Percentiles rank a stretch among this genome's conserved stretches.
Evolutionary conservation across 2,113 vertebrate species (phyloP).

Genomic region (Chiloscyllium plagiosum): DNA sequence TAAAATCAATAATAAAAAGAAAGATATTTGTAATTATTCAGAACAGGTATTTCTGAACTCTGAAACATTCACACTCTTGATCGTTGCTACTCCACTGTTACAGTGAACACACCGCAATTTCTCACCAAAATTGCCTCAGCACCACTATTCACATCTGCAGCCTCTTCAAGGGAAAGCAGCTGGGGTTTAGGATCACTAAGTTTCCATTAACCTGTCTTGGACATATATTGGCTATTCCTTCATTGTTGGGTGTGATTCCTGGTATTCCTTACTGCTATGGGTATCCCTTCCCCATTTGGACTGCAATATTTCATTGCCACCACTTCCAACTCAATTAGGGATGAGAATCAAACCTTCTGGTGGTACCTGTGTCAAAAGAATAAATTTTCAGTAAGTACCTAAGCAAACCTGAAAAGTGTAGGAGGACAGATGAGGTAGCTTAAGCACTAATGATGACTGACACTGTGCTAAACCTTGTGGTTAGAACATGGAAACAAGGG

Average conservation of each 20-base stretch:
- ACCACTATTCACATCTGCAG: not conserved
- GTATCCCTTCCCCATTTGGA: not conserved
- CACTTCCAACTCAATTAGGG: not conserved
- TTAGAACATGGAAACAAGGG: not conserved
- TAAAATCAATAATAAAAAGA: not conserved
- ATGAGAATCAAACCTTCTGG: not conserved
- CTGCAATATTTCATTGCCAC: not conserved
- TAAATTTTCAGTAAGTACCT: not conserved
- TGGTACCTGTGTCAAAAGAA: not conserved
- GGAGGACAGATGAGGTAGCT: not conserved
- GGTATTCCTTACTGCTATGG: not conserved
- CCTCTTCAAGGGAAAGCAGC: not conserved
- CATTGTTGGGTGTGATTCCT: not conserved
- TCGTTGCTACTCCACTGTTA: not conserved
- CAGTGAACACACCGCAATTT: not conserved
- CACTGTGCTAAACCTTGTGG: not conserved
- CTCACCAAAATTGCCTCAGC: not conserved
- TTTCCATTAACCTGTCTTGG: not conserved
- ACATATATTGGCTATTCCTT: not conserved
- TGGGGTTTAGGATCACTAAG: not conserved
- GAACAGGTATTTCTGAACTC: not conserved
- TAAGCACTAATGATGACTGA: not conserved
- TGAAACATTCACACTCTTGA: not conserved
- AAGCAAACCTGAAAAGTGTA: not conserved
- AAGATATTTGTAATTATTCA: not conserved